Conservation (phyloP, 1,140 invertebrate genomes). For the Papilio dardanus region DNA sequence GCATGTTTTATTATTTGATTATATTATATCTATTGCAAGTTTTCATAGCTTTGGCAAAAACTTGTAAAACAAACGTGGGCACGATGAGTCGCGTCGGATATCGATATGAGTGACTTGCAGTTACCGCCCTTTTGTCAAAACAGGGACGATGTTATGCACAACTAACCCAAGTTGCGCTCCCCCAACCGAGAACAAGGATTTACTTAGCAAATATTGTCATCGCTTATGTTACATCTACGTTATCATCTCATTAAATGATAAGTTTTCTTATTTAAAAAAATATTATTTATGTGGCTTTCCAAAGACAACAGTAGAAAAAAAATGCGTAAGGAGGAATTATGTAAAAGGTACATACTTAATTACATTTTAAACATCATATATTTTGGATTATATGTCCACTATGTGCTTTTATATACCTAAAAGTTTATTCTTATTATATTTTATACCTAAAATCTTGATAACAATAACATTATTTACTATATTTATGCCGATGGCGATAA, state of each 20-base stretch:
- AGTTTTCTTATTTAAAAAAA: neutral
- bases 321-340: no score
- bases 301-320: neutral
- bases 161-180: conserved; percentile 49
- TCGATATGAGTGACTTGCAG: conserved; percentile 81
- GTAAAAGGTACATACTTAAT: no score
- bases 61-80: conserved; percentile 67
- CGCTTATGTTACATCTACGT: conserved; percentile 64
- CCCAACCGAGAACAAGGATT: conserved; percentile 52
- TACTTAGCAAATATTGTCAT: conserved; percentile 71
- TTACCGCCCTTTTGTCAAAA: conserved; percentile 63
- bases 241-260: conserved; percentile 52
- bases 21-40: neutral
- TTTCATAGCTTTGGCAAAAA: conserved; percentile 62
- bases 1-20: no score
- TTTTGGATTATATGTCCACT: no score
- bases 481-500: neutral
- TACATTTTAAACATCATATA: no score
- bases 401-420: no score
- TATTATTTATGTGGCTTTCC: neutral
- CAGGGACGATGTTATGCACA: conserved; percentile 66
- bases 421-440: no score
- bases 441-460: neutral
- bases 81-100: conserved; percentile 61
- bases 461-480: neutral